Percentiles rank a stretch among this genome's conserved stretches.
These are phyloP conservation scores for Ageneiosus marmoratus DNA, from an alignment of 2,113 vertebrate species.

Conservation along the genomic window DNA sequence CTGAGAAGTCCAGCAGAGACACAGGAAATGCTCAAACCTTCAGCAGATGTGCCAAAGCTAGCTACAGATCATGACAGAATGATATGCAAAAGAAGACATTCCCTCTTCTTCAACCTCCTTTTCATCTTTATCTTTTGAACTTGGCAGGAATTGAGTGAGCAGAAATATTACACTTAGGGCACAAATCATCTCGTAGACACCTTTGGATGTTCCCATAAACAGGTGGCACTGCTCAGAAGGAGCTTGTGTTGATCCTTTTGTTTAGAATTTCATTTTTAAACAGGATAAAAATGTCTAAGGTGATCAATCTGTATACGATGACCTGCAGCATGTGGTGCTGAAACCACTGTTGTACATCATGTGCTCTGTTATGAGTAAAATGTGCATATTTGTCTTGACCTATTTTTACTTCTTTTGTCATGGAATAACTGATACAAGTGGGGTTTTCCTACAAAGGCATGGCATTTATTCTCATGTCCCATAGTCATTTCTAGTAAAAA, in stretches of 20 bases:
- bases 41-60: conserved; percentile 47
- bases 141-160: background rate
- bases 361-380: background rate
- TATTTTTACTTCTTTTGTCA: background rate
- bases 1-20: conserved; percentile 4
- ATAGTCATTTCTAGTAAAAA: conserved; percentile 5
- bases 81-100: conserved; percentile 25
- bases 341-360: background rate
- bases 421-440: background rate
- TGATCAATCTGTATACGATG: conserved; percentile 19
- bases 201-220: conserved; percentile 22
- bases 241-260: background rate
- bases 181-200: background rate
- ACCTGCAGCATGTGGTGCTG: conserved; percentile 12
- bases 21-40: conserved; percentile 41
- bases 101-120: background rate
- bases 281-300: conserved; percentile 24
- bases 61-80: conserved; percentile 27
- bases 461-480: conserved; percentile 7
- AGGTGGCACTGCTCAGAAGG: conserved; percentile 27
- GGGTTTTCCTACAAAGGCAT: background rate
- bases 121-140: background rate
- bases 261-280: conserved; percentile 17
- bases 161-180: background rate
- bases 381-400: background rate